Evolutionary conservation across 2,113 vertebrate genomes (phyloP).

Genomic region (Agapornis roseicollis): DNA sequence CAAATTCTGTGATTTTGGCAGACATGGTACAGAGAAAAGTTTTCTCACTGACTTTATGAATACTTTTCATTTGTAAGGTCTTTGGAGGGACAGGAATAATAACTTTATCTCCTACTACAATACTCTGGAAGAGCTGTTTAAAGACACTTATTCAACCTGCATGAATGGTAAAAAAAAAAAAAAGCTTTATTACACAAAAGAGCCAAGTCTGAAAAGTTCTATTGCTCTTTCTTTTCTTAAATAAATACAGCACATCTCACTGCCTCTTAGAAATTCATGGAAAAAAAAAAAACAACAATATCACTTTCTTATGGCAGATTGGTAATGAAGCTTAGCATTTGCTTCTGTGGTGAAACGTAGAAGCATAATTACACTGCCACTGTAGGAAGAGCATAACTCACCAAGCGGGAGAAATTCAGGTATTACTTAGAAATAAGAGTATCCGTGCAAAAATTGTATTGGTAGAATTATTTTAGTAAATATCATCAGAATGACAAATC

Average conservation of each 20-base stretch:
- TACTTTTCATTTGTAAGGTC: background rate
- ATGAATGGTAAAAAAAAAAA: background rate
- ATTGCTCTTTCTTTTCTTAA: background rate
- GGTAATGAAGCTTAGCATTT: constrained; percentile 24
- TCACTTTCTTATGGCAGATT: background rate
- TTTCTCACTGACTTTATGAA: background rate
- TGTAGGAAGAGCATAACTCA: background rate
- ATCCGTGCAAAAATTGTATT: background rate
- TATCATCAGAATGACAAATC: background rate
- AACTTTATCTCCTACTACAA: background rate
- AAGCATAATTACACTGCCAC: background rate
- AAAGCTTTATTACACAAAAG: background rate
- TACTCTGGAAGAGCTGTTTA: background rate
- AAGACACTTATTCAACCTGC: background rate
- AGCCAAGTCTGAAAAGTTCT: background rate
- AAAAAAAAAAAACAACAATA: background rate
- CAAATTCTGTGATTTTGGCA: background rate
- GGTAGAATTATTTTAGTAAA: constrained; percentile 18
- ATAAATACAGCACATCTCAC: constrained; percentile 9
- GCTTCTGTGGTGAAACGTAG: background rate
- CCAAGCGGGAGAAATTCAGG: background rate
- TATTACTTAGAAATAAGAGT: background rate
- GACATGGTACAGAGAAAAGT: background rate
- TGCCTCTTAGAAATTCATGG: constrained; percentile 23
- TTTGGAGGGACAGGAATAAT: background rate